A percentile compares a stretch with the other conserved stretches of the same genome.
phyloP scores from a whole-genome alignment of 2,888 invertebrate genomes.

The Ametastegia equiseti region DNA sequence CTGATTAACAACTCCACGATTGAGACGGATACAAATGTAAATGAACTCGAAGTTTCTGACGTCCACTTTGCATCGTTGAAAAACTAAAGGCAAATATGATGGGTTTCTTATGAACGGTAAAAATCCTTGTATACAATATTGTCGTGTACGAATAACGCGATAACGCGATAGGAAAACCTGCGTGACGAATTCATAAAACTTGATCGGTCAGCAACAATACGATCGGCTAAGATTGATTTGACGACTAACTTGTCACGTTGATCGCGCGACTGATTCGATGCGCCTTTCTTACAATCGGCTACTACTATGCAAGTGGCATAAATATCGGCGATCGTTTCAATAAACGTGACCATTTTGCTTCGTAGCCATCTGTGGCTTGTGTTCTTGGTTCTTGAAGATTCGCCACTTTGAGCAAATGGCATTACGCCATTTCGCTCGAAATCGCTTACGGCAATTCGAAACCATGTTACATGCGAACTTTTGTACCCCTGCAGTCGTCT shows the following conservation, averaged over 20 bases:
- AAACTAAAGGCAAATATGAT: neutral
- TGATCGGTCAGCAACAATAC: neutral
- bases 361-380: neutral
- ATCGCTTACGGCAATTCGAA: neutral
- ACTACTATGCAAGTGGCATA: neutral
- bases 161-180: neutral
- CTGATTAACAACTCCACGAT: neutral
- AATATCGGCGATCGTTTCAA: constrained; percentile 40
- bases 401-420: neutral
- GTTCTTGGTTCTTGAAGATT: neutral
- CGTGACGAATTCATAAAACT: constrained; percentile 4
- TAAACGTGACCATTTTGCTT: neutral
- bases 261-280: constrained; percentile 13
- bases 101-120: neutral
- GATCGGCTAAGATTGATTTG: neutral
- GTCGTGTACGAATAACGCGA: neutral
- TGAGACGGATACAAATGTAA: neutral
- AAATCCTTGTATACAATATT: neutral
- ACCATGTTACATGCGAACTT: neutral
- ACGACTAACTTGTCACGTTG: constrained; percentile 6
- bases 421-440: neutral
- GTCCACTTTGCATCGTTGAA: neutral
- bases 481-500: neutral
- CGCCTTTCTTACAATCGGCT: constrained; percentile 20
- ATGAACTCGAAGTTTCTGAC: too few relatives aligned